Base-by-base conservation (phyloP, 2,888 invertebrate species). In the Drosophila borealis region DNA sequence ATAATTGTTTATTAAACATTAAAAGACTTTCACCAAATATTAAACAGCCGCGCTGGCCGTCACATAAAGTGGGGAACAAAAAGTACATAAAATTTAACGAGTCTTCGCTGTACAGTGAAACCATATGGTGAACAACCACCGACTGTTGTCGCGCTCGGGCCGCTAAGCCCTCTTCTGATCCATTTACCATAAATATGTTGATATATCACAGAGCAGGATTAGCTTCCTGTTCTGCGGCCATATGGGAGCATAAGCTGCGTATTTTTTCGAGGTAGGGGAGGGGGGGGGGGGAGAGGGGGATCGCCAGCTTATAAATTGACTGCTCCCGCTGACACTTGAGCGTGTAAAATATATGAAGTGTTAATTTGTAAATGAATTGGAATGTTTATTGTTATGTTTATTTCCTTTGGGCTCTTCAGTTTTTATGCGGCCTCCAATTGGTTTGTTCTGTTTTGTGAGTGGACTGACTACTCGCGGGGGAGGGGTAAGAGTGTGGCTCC, bases 201-300 rank as follows among this genome's bases (percentile, higher is more conserved):
- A 88, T 84, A 88, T 90, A 87, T 88, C 87, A 80, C 79, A 84
- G 90, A 76, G 81, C 74, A 82, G 89, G 87, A 89, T 89, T 89
- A 89, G 87, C 84, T 77, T 73, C 78, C 79, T 81, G 89, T 78
- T 74, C 17, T 79, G 89, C 77, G 74, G 25, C 89, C 89, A 89
- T 89, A 88, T 89, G 89, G 89, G 84, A 73, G 50, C 33, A 9
- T 25, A 25, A 25, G 25, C 25, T 25, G 21, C 5, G 21, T 5
- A 25, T 8, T 2, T 8, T 25, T 25, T 25, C 10, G 21, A 9
- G 56, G 25, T 3, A 4, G n/a, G 11, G 6, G 29, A 13, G 13
- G 17, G 4, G 29, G 19, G 19, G 42, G 4, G 10, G 17, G 14
- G 39, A 8, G 39, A 1, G 17, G 17, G 17, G 17, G 1, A 39